phyloP scores from a whole-genome alignment of 2,888 invertebrate species.

The Chrysolina oricalcia region DNA sequence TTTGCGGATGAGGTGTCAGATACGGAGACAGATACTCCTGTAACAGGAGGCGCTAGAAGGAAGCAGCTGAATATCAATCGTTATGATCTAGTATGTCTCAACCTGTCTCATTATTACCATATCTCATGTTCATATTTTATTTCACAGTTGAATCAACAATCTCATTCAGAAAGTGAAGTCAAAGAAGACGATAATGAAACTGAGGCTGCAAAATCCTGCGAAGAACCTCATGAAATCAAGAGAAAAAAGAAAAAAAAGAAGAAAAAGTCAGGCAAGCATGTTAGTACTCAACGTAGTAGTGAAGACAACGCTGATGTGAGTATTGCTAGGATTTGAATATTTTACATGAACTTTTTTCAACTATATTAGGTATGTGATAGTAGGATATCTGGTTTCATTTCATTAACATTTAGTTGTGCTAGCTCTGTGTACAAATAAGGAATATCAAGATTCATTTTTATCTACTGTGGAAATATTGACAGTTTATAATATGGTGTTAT shows the following conservation, averaged over 20 bases:
- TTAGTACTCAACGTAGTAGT: constrained; percentile 74
- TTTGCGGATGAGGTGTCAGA: constrained; percentile 73
- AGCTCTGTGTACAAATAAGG: no score
- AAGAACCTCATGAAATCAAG: constrained; percentile 71
- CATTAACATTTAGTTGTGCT: no score
- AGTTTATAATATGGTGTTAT: no score
- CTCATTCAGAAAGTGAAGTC: constrained; percentile 80
- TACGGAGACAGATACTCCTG: constrained; percentile 74
- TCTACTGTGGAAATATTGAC: no score
- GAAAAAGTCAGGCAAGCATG: constrained; percentile 76
- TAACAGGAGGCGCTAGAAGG: constrained; percentile 73
- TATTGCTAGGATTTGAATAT: constrained; percentile 23
- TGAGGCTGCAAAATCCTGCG: constrained; percentile 75
- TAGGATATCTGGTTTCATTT: no score
- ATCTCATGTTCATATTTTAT: constrained; percentile 34
- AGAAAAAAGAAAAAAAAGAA: constrained; percentile 78
- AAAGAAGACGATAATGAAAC: constrained; percentile 81
- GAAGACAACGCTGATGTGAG: constrained; percentile 79
- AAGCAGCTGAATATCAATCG: constrained; percentile 79
- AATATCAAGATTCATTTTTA: no score
- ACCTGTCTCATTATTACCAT: constrained; percentile 13
- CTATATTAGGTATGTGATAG: no score
- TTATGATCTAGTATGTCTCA: constrained; percentile 78
- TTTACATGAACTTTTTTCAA: background rate
- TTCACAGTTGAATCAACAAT: constrained; percentile 78